Base-by-base conservation (phyloP, 2,888 invertebrate genomes). In the Empis livida region DNA sequence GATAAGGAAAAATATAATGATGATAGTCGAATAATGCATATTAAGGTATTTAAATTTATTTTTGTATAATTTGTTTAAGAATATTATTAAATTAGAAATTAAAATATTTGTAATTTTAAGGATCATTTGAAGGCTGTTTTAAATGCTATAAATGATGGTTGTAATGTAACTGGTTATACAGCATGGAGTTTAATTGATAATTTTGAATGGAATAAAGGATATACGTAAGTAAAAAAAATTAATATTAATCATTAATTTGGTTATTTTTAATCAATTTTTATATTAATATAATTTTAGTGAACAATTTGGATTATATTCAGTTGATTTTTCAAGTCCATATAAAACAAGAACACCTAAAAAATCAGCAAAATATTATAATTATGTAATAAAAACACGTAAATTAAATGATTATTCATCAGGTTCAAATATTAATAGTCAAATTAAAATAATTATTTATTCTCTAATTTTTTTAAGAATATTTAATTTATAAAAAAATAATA, bases 271-370 rank as follows among this genome's bases (percentile, higher is more conserved):
- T n/a, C n/a, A n/a, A n/a, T 45, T 43, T 32, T 45, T 43, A 32
- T 37, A 40, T 16, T 44, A 14, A 44, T 56, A 51, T 49, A 45
- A 31, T 74, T 75, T 47, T 62, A 82, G 81, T 10, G 71, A 74
- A 52, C 76, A 73, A 59, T 86, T 81, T 63, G 86, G 87, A 8
- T 55, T 86, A 0, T 80, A 79, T 55, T 70, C 76, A 55, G 81
- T 86, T 1, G 77, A 87, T 59, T 82, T 81, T 59, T 62, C 66
- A 2, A 75, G 74, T 54, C 70, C 74, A 0, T 67, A 72, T 1
- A 74, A 77, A 51, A 71, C 74, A 1, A 72, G 86, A 54, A 77
- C 73, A 1, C 74, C 80, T 0, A 81, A 84, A 60, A 71, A 72
- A 35, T 85, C 85, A 0, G 74, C 75, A 0, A 58, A 63, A 40